Conservation (phyloP, 2,888 invertebrate species). For the Nipponacmea schrenckii region DNA sequence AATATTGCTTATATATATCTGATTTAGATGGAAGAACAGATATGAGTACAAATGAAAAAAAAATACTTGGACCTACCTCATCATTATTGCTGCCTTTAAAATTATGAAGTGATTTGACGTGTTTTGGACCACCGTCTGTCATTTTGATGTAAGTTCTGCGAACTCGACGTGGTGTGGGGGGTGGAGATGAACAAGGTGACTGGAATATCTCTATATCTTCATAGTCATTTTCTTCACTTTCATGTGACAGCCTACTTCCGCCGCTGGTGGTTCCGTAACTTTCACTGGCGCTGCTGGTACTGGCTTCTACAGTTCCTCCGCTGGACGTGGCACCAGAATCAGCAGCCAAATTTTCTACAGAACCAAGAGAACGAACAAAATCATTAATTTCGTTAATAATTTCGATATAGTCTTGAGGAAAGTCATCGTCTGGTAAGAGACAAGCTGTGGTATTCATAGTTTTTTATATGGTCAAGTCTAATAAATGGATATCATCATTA, state of each 20-base stretch:
- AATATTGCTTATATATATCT: no score
- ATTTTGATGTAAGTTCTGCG: constrained; percentile 40
- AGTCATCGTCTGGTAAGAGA: constrained; percentile 27
- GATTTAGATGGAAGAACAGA: no score
- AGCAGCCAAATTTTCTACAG: constrained; percentile 9
- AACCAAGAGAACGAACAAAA: constrained; percentile 54
- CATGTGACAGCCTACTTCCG: constrained; percentile 13
- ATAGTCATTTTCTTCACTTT: constrained; percentile 43
- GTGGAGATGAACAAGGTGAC: constrained; percentile 23
- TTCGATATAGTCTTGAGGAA: constrained; percentile 54
- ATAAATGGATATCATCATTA: no score
- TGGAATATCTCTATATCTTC: constrained; percentile 36
- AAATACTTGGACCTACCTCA: constrained; percentile 75
- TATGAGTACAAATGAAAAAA: no score
- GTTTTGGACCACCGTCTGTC: constrained; percentile 52
- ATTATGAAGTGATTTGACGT: constrained; percentile 89
- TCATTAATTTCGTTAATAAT: constrained; percentile 60
- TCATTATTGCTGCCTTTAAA: constrained; percentile 98
- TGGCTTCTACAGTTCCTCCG: constrained; percentile 15
- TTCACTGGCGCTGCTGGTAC: constrained; percentile 15
- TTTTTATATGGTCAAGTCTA: no score
- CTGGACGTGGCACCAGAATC: constrained; percentile 1
- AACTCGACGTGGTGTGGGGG: constrained; percentile 40
- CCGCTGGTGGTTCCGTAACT: constrained; percentile 19
- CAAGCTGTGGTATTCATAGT: no score